Conservation (phyloP, 2,888 invertebrate genomes). For the Amphipyra berbera region DNA sequence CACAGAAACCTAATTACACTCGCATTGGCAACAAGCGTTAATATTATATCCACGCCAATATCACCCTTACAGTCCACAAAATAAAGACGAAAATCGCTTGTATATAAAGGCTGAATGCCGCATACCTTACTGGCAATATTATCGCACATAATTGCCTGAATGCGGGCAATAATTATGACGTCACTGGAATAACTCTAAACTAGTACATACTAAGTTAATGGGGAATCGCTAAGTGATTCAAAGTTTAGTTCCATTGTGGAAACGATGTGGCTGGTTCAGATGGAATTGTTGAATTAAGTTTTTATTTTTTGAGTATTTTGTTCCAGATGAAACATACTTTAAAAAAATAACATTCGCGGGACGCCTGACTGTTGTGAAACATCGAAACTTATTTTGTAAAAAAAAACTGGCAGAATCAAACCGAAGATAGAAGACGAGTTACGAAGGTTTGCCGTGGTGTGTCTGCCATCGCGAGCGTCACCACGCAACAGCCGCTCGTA, state of each 20-base stretch:
- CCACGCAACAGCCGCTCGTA: too few relatives aligned
- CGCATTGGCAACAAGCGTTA: slow-evolving; percentile 6
- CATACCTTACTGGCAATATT: slow-evolving; percentile 38
- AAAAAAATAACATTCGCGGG: too few relatives aligned
- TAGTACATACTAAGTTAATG: slow-evolving; percentile 50
- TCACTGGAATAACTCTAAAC: slow-evolving; percentile 54
- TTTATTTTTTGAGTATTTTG: neutral
- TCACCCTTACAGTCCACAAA: rapidly evolving
- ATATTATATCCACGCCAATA: slow-evolving; percentile 1
- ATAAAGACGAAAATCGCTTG: slow-evolving; percentile 15
- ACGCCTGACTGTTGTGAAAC: too few relatives aligned
- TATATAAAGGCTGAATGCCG: neutral
- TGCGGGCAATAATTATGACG: slow-evolving; percentile 57
- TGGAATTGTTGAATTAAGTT: slow-evolving; percentile 7
- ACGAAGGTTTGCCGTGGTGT: too few relatives aligned
- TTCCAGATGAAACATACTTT: too few relatives aligned
- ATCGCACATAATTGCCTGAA: slow-evolving; percentile 53
- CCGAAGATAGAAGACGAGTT: too few relatives aligned
- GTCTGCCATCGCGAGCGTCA: too few relatives aligned
- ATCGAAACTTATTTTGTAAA: too few relatives aligned
- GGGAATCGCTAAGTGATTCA: slow-evolving; percentile 58
- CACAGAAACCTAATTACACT: slow-evolving; percentile 6
- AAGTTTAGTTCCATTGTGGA: slow-evolving; percentile 57
- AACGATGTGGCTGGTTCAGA: slow-evolving; percentile 31
- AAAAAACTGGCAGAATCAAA: too few relatives aligned